These are phyloP conservation scores for Zaprionus gabonicus DNA, from an alignment of 1,140 invertebrate species.

Conservation along the genomic window DNA sequence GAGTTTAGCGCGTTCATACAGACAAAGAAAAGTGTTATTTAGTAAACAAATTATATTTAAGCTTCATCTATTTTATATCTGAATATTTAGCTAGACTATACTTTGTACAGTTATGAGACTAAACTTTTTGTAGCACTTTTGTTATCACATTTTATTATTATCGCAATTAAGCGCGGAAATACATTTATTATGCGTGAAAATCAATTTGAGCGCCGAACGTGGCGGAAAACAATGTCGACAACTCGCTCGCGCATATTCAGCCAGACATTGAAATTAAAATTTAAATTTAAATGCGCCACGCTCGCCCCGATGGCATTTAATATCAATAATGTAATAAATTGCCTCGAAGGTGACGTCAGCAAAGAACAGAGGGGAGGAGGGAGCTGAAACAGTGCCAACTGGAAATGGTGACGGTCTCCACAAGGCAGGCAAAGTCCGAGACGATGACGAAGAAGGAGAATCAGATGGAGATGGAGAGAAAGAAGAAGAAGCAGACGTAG, in stretches of 20 bases:
- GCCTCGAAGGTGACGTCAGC: constrained; percentile 25
- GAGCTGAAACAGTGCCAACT: not conserved
- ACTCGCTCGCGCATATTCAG: constrained; percentile 2
- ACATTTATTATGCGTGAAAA: constrained; percentile 63
- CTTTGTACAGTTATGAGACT: not conserved
- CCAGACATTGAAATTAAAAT: constrained; percentile 28
- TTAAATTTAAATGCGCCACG: constrained; percentile 59
- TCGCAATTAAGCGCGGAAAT: constrained; percentile 67
- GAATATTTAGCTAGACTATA: not conserved
- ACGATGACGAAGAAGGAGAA: not conserved
- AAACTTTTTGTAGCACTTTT: not conserved
- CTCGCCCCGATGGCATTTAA: constrained; percentile 53
- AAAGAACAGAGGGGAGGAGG: not conserved
- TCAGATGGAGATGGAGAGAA: not conserved
- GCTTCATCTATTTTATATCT: not conserved
- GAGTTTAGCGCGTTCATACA: not conserved
- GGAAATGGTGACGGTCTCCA: not conserved
- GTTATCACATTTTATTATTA: constrained; percentile 52
- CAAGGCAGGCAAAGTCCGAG: not conserved
- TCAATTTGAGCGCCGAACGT: constrained; percentile 38
- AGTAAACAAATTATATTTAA: not conserved
- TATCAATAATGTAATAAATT: constrained; percentile 78
- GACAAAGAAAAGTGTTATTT: not conserved
- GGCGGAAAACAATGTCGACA: constrained; percentile 43
- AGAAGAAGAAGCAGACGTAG: not conserved